Conservation (phyloP, 2,113 vertebrate genomes). For the Indri indri region DNA sequence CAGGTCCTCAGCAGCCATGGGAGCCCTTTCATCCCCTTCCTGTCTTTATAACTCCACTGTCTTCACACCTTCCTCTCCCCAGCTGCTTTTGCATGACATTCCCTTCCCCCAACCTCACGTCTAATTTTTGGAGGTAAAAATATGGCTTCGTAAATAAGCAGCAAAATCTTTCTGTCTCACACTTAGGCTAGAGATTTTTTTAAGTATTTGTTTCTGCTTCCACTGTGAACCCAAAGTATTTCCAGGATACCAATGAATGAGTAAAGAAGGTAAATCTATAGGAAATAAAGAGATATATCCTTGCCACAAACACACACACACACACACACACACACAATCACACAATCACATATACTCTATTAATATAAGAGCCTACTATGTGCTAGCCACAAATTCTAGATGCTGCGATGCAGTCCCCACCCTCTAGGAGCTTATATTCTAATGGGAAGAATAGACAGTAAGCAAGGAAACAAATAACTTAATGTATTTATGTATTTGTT, state of each 20-base stretch:
- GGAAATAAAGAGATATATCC: background rate
- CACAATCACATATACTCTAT: background rate
- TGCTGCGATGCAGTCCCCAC: background rate
- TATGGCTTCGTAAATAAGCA: background rate
- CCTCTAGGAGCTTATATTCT: background rate
- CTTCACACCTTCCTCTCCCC: background rate
- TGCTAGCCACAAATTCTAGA: background rate
- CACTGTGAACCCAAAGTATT: background rate
- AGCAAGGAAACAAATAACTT: background rate
- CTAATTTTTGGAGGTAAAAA: background rate
- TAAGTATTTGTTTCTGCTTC: background rate
- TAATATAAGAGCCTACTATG: background rate
- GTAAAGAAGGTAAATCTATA: background rate
- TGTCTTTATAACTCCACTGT: background rate
- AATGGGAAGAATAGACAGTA: background rate
- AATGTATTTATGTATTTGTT: background rate
- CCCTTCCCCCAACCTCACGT: background rate
- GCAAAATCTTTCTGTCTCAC: background rate
- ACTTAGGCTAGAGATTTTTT: background rate
- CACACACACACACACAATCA: background rate
- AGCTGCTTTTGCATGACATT: background rate
- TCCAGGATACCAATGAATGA: background rate
- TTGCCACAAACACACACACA: background rate
- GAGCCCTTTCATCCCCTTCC: background rate
- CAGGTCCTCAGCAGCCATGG: background rate